Percentiles rank a stretch among this genome's conserved stretches.
phyloP scores from a whole-genome alignment of 2,888 invertebrate species.

The Amphipyra berbera region DNA sequence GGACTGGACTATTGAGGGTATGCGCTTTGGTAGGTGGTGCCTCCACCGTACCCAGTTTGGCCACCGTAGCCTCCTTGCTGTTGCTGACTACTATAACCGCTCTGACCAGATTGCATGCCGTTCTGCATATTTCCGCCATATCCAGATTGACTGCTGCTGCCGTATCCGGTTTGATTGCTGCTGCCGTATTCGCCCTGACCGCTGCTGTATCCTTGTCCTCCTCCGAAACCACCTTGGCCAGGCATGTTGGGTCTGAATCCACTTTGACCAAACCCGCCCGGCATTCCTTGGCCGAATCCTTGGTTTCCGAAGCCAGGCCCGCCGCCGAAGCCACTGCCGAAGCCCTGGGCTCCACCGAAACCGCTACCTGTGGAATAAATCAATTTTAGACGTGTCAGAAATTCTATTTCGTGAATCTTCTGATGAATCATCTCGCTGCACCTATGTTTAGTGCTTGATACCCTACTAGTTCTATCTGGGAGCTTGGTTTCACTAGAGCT shows the following conservation, averaged over 20 bases:
- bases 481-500: too few relatives aligned
- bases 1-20: constrained; percentile 48
- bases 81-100: constrained; percentile 40
- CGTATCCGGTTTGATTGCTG: constrained; percentile 18
- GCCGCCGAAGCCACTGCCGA: constrained; percentile 45
- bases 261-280: constrained; percentile 30
- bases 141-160: constrained; percentile 26
- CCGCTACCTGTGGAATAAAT: constrained; percentile 30
- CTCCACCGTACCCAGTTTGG: constrained; percentile 40
- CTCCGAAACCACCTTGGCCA: constrained; percentile 44
- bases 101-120: constrained; percentile 46
- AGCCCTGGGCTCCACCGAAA: constrained; percentile 45
- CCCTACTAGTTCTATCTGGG: too few relatives aligned
- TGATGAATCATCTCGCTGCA: not conserved
- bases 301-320: constrained; percentile 40
- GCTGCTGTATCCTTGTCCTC: constrained; percentile 24
- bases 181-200: constrained; percentile 26
- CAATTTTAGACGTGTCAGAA: not conserved
- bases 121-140: constrained; percentile 41
- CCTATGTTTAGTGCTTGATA: too few relatives aligned
- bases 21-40: constrained; percentile 48
- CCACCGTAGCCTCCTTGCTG: constrained; percentile 41
- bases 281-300: constrained; percentile 49
- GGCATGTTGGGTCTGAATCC: constrained; percentile 39
- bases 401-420: not conserved